phyloP scores from a whole-genome alignment of 2,888 invertebrate genomes.

The Alitta virens region DNA sequence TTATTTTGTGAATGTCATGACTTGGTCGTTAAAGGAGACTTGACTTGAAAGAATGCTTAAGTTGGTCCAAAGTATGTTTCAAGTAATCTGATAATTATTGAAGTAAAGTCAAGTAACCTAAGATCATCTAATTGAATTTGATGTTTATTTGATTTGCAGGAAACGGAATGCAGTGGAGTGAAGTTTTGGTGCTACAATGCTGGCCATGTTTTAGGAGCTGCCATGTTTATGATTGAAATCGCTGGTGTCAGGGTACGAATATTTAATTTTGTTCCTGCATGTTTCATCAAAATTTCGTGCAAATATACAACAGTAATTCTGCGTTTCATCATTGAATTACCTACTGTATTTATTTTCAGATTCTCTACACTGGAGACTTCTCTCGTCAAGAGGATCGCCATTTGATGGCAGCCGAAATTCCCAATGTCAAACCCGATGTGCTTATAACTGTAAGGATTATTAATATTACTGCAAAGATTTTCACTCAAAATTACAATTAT shows the following conservation, averaged over 20 bases:
- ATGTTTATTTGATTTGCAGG: slow-evolving; percentile 55
- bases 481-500: too few relatives aligned
- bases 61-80: too few relatives aligned
- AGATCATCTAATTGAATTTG: background rate
- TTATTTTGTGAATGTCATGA: too few relatives aligned
- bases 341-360: slow-evolving; percentile 32
- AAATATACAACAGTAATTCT: background rate
- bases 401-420: slow-evolving; percentile 98
- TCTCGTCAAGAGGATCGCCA: slow-evolving; percentile 98
- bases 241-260: slow-evolving; percentile 80
- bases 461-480: too few relatives aligned
- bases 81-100: background rate
- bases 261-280: background rate
- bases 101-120: background rate
- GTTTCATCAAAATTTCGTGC: background rate
- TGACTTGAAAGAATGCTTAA: too few relatives aligned
- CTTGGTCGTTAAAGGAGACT: too few relatives aligned
- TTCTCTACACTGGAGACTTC: slow-evolving; percentile 97
- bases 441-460: slow-evolving; percentile 75
- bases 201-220: slow-evolving; percentile 97
- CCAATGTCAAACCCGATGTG: slow-evolving; percentile 92
- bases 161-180: slow-evolving; percentile 93
- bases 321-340: background rate
- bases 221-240: slow-evolving; percentile 99
- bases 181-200: slow-evolving; percentile 97